Percentiles rank a stretch among this genome's conserved stretches.
Evolutionary conservation across 1,140 invertebrate genomes (phyloP).

Genomic region (Antheraea pernyi): DNA sequence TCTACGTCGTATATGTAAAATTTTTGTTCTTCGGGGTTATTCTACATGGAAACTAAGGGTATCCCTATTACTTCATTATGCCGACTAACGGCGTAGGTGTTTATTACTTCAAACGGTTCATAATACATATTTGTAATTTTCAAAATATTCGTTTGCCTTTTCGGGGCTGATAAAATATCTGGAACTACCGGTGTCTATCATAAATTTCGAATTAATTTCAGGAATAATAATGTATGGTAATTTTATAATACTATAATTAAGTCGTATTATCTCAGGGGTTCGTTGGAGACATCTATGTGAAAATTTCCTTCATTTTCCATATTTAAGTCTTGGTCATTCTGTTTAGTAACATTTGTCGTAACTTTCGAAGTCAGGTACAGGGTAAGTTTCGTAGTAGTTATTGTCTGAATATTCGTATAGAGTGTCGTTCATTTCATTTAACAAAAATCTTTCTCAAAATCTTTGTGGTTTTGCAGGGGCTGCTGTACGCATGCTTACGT

Average conservation of each 20-base stretch:
- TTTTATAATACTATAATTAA: slow-evolving; percentile 7
- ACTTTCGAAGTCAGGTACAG: too few relatives aligned
- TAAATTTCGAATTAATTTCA: slow-evolving; percentile 21
- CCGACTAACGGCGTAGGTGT: slow-evolving; percentile 29
- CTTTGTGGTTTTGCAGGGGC: too few relatives aligned
- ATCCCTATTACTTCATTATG: slow-evolving; percentile 30
- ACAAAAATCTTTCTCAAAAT: too few relatives aligned
- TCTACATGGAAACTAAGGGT: slow-evolving; percentile 24
- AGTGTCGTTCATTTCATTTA: too few relatives aligned
- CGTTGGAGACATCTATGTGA: too few relatives aligned
- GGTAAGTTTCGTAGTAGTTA: too few relatives aligned
- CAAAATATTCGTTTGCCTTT: slow-evolving; percentile 26
- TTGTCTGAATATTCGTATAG: too few relatives aligned
- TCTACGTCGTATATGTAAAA: slow-evolving; percentile 23
- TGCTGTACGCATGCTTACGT: too few relatives aligned
- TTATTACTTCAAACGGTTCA: slow-evolving; percentile 34
- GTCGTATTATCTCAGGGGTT: too few relatives aligned
- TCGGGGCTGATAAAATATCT: slow-evolving; percentile 33
- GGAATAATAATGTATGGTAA: slow-evolving; percentile 27
- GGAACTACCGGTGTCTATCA: slow-evolving; percentile 39
- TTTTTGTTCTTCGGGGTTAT: slow-evolving; percentile 17
- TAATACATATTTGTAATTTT: slow-evolving; percentile 15
- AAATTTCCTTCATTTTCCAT: too few relatives aligned
- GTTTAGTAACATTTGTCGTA: too few relatives aligned
- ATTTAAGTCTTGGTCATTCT: too few relatives aligned